Base-by-base conservation (phyloP, 92 coral and sea anemone species). In the Zoanthus sociatus region DNA sequence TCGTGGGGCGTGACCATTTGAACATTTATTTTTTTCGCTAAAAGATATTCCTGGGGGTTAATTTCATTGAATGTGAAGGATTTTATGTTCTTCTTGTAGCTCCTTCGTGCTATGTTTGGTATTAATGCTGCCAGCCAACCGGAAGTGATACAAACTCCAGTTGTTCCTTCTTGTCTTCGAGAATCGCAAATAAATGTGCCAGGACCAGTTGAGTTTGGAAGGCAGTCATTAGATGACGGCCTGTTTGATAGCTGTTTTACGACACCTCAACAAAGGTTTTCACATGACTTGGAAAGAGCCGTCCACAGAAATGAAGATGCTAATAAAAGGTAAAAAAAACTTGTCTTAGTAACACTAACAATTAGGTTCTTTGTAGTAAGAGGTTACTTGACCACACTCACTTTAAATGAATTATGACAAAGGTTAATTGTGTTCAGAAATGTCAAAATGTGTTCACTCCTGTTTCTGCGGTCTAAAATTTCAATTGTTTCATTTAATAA, bases 81-180 rank as follows among this genome's bases (percentile, higher is more conserved):
- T 32, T 30, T 44, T 7, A 30, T 54, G 0, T 44, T 5, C 42
- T 58, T n/a, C 15, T n/a, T 79, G 56, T 79, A 96, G 99, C 96
- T 97, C 70, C 88, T 97, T 30, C 95, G 99, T n/a, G 93, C 98
- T 18, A 97, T 97, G 94, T 97, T 97, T 92, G 97, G 99, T 31
- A 89, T 97, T 87, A 97, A 95, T 78, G 93, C 94, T 7, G 94
- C 94, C 4, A 89, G 93, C 71, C 99, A 97, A 71, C 97, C 98
- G 5, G 98, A 95, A 8, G 89, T 93, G 48, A 79, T 78, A 45
- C 98, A 93, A 64, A 71, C 87, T 9, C 84, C 93, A 11, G 69
- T 93, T 44, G 90, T 84, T 64, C 98, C 98, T 60, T 89, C 91
- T 44, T 91, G 94, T 84, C 91, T 93, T 56, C 93, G 86, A 71